Evolutionary conservation across 2,888 invertebrate species (phyloP).

Genomic region (Acronicta aceris): DNA sequence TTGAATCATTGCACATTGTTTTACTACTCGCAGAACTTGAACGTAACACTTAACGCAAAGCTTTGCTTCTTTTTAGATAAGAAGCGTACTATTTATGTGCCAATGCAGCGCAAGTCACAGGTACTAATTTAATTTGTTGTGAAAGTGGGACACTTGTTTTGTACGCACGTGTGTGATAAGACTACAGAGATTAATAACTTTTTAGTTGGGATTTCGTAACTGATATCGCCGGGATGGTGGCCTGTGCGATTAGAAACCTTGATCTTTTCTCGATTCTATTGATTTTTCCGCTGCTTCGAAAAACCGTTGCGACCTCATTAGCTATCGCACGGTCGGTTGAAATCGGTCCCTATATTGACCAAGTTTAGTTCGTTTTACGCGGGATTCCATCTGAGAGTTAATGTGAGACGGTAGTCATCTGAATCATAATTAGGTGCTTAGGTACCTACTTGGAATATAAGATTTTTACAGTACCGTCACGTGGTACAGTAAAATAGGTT

Average conservation of each 20-base stretch:
- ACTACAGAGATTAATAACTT: slow-evolving; percentile 35
- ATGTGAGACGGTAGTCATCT: background rate
- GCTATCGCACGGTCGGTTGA: slow-evolving; percentile 22
- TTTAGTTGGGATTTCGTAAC: slow-evolving; percentile 11
- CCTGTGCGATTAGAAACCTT: background rate
- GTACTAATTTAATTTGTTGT: slow-evolving; percentile 63
- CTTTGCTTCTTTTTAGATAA: slow-evolving; percentile 57
- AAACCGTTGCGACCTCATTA: slow-evolving; percentile 42
- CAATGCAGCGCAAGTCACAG: slow-evolving; percentile 53
- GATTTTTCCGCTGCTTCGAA: slow-evolving; percentile 32
- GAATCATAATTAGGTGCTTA: background rate
- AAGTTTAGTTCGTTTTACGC: slow-evolving; percentile 11
- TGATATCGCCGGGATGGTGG: slow-evolving; percentile 4
- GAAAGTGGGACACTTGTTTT: slow-evolving; percentile 63
- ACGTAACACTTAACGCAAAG: slow-evolving; percentile 38
- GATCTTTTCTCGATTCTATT: slow-evolving; percentile 2
- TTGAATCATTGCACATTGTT: slow-evolving; percentile 45
- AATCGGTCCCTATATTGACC: slow-evolving; percentile 6
- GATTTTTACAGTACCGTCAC: too few species aligned
- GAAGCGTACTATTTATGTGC: slow-evolving; percentile 56
- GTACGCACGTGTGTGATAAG: slow-evolving; percentile 59
- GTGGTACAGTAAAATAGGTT: too few species aligned
- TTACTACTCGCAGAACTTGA: slow-evolving; percentile 27
- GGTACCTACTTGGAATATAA: background rate
- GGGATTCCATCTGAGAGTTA: background rate